Base-by-base conservation (phyloP, 2,888 invertebrate species). In the Ganaspis brasiliensis region DNA sequence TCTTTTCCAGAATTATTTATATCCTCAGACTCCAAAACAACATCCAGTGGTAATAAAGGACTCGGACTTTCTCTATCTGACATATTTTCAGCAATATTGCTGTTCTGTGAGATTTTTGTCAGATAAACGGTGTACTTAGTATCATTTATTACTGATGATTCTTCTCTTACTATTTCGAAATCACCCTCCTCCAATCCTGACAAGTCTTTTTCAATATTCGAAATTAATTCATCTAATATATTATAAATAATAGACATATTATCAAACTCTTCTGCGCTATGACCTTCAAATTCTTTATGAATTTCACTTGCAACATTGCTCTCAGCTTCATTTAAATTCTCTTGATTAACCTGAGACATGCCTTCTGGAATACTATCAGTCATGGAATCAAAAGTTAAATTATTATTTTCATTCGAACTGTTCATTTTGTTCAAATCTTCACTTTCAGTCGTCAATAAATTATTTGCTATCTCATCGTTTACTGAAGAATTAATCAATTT, bases 281-380 rank as follows among this genome's bases (percentile, higher is more conserved):
- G 70, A 1, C 57, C 77, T 6, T 70, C 59, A 37, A 89, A 89
- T 35, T 86, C 87, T 31, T 85, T 82, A 21, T 86, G 87, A 8
- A 31, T 31, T 59, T 31, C 31, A 31, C 9, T 26, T 59, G 24
- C n/a, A 8, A 79, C 70, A 19, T 78, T 81, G 49, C 72, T 63
- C 5, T n/a, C 31, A 31, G 16, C 2, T 59, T 26, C n/a, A 59
- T 3, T n/a, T 1, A n/a, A 59, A 59, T 80, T 87, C 19, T 77
- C 73, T 24, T 85, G 84, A 0, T 87, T 88, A 57, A 77, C 81
- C 70, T 88, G 86, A 10, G 88, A 86, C 6, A 77, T 82, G 49
- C 84, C 86, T 67, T 83, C 83, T 24, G 84, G 81, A 16, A 72
- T 61, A 71, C 63, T 63, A 14, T 24, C 24, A 24, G 26, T 59